Evolutionary conservation across 2,888 invertebrate genomes (phyloP).

Genomic region (Drosophila hawaiiensis): DNA sequence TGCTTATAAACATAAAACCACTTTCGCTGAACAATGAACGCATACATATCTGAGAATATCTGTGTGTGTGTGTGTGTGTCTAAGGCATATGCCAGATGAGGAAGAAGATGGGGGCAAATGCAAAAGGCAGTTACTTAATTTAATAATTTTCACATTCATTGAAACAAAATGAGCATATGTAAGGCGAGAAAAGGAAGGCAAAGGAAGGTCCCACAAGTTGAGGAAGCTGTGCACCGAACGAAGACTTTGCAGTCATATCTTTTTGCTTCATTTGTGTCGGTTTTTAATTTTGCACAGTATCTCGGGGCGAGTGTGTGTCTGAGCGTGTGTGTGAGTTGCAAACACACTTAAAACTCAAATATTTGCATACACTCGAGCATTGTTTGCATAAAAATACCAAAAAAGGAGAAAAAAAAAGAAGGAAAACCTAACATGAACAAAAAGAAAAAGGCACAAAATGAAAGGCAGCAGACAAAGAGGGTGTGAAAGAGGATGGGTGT

Average conservation of each 20-base stretch:
- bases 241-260: constrained; percentile 44
- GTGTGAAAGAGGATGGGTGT: neutral
- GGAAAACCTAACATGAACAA: constrained; percentile 20
- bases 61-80: neutral
- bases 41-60: neutral
- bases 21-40: constrained; percentile 62
- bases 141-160: constrained; percentile 82
- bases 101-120: constrained; percentile 24
- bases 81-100: constrained; percentile 38
- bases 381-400: constrained; percentile 81
- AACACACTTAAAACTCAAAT: constrained; percentile 83
- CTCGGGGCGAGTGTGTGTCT: constrained; percentile 7
- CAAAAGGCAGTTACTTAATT: constrained; percentile 74
- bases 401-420: constrained; percentile 40
- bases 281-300: constrained; percentile 71
- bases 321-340: constrained; percentile 56
- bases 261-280: constrained; percentile 77
- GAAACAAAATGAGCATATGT: constrained; percentile 67
- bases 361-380: constrained; percentile 83
- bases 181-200: neutral
- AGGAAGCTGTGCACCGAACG: constrained; percentile 4
- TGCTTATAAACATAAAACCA: constrained; percentile 80
- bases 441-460: constrained; percentile 44
- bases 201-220: neutral
- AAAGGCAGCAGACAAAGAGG: constrained; percentile 54